Conservation (phyloP, 2,888 invertebrate species). For the Zaprionus lineosus region DNA sequence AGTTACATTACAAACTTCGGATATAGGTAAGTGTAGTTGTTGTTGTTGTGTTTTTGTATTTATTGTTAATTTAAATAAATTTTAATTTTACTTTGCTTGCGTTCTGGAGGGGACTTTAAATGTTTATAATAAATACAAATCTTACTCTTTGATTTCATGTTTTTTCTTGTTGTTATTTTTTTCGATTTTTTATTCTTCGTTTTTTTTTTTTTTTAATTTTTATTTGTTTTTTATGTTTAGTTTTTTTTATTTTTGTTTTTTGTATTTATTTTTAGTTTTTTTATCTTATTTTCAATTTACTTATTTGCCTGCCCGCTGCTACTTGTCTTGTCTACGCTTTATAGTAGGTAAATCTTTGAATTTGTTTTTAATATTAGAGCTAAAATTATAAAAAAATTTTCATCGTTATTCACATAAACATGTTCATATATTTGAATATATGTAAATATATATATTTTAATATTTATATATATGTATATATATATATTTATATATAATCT, state of each 20-base stretch:
- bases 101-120: conserved; percentile 48
- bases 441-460: conserved; percentile 9
- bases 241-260: conserved; percentile 1
- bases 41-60: conserved; percentile 2
- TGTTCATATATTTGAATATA: conserved; percentile 17
- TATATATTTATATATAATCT: conserved; percentile 22
- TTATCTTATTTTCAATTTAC: conserved; percentile 7
- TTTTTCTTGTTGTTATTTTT: background rate
- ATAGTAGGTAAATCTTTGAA: conserved; percentile 64
- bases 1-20: conserved; percentile 49
- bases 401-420: too few species aligned
- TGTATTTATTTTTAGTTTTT: background rate
- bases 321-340: conserved; percentile 42
- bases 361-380: conserved; percentile 61
- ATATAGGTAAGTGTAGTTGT: conserved; percentile 43
- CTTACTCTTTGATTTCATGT: background rate
- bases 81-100: conserved; percentile 38
- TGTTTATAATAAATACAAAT: conserved; percentile 11
- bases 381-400: conserved; percentile 66
- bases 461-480: conserved; percentile 2
- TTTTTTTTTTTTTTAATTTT: background rate
- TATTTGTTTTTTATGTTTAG: conserved; percentile 7
- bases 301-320: conserved; percentile 42
- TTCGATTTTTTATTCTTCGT: too few species aligned
- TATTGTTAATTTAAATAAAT: conserved; percentile 12